These are phyloP conservation scores for Thalassaphorura encarpata DNA, from an alignment of 1,140 invertebrate genomes.

Conservation along the genomic window DNA sequence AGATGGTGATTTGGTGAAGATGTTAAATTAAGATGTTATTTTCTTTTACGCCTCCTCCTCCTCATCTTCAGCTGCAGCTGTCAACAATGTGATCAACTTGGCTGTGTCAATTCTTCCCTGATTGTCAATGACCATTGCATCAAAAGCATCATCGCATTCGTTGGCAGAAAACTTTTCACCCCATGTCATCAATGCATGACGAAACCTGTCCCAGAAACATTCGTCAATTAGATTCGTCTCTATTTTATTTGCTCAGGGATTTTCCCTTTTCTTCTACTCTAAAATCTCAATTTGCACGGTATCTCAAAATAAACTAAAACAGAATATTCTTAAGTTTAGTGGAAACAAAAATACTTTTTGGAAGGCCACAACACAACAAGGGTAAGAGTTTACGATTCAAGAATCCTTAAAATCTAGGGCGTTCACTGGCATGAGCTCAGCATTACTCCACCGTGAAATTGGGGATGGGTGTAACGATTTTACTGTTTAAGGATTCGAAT, in stretches of 20 bases:
- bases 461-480: too few species aligned
- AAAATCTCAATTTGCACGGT: too few species aligned
- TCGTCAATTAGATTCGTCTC: background rate
- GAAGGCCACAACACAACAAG: too few species aligned
- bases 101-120: constrained; percentile 77
- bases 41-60: constrained; percentile 44
- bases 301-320: background rate
- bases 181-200: constrained; percentile 87
- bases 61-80: constrained; percentile 65
- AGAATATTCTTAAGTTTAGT: too few species aligned
- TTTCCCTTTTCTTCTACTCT: background rate
- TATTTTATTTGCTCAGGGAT: background rate
- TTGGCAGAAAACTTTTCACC: constrained; percentile 90
- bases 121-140: constrained; percentile 88
- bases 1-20: too few species aligned
- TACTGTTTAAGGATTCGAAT: too few species aligned
- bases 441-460: too few species aligned
- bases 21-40: too few species aligned
- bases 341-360: background rate
- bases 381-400: too few species aligned
- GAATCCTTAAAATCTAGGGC: too few species aligned
- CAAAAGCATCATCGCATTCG: constrained; percentile 88
- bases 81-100: constrained; percentile 74
- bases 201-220: constrained; percentile 52
- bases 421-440: too few species aligned